Evolutionary conservation across 92 coral and sea anemone genomes (phyloP).

Genomic region (Bergia puertoricense): DNA sequence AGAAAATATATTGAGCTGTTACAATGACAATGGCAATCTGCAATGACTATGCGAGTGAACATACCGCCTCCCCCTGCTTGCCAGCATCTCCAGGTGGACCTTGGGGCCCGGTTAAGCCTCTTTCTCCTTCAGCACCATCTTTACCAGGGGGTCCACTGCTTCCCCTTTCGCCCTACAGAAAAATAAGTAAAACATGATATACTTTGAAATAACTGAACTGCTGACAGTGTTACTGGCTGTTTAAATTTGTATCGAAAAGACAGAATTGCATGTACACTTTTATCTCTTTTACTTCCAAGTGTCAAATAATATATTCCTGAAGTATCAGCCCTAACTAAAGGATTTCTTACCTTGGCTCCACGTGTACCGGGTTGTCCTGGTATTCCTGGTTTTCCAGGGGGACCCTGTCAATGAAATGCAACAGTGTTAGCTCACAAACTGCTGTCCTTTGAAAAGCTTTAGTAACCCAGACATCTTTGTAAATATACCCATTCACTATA

Average conservation of each 20-base stretch:
- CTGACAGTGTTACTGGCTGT: too few species aligned
- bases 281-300: not conserved
- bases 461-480: too few species aligned
- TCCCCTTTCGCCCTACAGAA: not conserved
- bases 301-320: not conserved
- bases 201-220: not conserved
- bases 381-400: slow-evolving; percentile 10
- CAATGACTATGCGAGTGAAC: not conserved
- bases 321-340: not conserved
- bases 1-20: too few species aligned
- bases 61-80: not conserved
- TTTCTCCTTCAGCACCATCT: not conserved
- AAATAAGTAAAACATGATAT: too few species aligned
- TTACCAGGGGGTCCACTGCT: not conserved
- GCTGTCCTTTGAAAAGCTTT: not conserved
- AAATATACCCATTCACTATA: too few species aligned
- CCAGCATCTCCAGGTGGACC: slow-evolving; percentile 13
- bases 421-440: not conserved
- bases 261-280: not conserved
- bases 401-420: slow-evolving; percentile 10
- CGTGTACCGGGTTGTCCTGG: not conserved
- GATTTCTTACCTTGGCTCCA: not conserved
- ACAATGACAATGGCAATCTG: not conserved
- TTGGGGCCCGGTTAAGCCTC: slow-evolving; percentile 2
- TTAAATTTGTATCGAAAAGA: not conserved